phyloP scores from a whole-genome alignment of 2,113 vertebrate genomes.

The Pachyramphus minor region DNA sequence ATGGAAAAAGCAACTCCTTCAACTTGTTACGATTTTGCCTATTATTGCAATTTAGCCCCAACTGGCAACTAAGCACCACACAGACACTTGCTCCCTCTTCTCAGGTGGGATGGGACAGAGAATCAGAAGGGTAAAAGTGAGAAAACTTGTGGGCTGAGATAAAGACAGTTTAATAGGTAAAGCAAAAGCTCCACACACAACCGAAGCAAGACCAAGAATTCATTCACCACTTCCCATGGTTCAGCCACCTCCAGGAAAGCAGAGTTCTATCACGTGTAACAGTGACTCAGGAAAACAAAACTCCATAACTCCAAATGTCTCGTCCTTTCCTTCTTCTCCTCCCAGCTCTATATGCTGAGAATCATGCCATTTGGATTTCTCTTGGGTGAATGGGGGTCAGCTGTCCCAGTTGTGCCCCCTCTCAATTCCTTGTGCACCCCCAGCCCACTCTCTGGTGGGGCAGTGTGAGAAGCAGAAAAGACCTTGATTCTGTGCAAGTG shows the following conservation, averaged over 20 bases:
- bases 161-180: not conserved
- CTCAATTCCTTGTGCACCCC: no score
- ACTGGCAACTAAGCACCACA: not conserved
- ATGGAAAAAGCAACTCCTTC: not conserved
- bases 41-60: not conserved
- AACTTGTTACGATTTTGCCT: not conserved
- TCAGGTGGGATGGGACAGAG: not conserved
- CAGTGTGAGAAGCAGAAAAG: not conserved
- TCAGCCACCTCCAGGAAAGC: not conserved
- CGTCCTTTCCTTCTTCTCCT: not conserved
- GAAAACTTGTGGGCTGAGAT: not conserved
- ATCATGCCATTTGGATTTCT: not conserved
- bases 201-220: not conserved
- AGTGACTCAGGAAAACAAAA: not conserved
- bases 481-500: not conserved
- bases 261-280: no score
- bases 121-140: not conserved
- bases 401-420: not conserved
- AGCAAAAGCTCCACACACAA: not conserved
- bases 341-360: not conserved
- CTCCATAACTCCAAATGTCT: not conserved
- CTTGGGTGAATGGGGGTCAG: not conserved
- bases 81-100: not conserved
- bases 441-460: no score
- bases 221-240: not conserved